Base-by-base conservation (phyloP, 2,113 vertebrate species). In the Elaphurus davidianus region DNA sequence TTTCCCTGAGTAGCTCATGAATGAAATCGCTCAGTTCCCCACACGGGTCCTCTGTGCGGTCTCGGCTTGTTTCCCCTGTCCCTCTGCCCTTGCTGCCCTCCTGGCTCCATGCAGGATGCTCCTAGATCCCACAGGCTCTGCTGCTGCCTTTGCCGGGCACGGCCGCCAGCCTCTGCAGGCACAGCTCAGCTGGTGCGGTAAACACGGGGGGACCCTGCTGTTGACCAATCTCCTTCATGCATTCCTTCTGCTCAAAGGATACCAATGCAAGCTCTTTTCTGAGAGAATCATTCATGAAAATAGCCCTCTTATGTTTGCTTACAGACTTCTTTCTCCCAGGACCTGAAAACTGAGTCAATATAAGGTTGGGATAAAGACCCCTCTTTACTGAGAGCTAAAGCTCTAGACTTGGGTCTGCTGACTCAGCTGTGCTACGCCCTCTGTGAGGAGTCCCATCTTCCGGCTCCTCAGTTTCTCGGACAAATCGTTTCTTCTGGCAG, bases 221-320 rank as follows among this genome's bases (percentile, higher is more conserved):
- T 50, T 84, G 85, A 59, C 60, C 7, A 57, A 19, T 3, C 8
- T 76, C 59, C 21, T 79, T 55, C 57, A 85, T 2, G 19, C 13
- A 40, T 64, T 74, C 54, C 64, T 81, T 57, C 62, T 90, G 5
- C 67, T 96, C n/a, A 74, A 96, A 90, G 71, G 40, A 9, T 19
- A 23, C 59, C 76, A 64, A 27, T 50, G 60, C 85, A 82, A 95
- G 45, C 45, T 54, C 36, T 47, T 78, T 5, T 52, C 30, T 64
- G 76, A 45, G 16, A 92, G 83, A 76, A 55, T 50, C 19, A 50
- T 57, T 87, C 19, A 19, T 90, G 62, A 60, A 87, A 90, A 78
- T 27, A 76, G 36, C 16, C 6, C 25, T 71, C 82, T 78, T 59
- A 21, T 25, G 33, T 78, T 91, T 94, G 33, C 16, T 82, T n/a